Base-by-base conservation (phyloP, 2,888 invertebrate species). In the Xestia sexstrigata region DNA sequence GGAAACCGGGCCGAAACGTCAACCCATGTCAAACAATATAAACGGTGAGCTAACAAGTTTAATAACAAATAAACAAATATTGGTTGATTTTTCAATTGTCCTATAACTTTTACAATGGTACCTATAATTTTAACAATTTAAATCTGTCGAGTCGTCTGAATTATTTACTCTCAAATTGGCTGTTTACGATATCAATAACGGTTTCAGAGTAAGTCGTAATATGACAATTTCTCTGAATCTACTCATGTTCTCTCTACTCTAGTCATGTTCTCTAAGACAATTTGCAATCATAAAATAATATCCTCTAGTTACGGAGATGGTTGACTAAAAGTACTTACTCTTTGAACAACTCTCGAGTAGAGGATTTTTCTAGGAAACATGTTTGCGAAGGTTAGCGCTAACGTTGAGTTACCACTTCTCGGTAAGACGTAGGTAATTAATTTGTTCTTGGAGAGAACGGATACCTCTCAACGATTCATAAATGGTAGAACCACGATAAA, bases 21-120 rank as follows among this genome's bases (percentile, higher is more conserved):
- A 88, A 91, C 91, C 91, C 90, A 79, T 82, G 87, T 91, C 91
- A 90, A 89, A 86, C 77, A 81, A 85, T 82, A 81, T 88, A 82
- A 80, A 88, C 84, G 79, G 87, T 87, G 78, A 86, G 85, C 85
- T 83, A 88, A 86, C 86, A 88, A 89, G 83, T 90, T 89, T 84
- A 80, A 85, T 81, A 85, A 83, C 81, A 85, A 58, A 77, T 49
- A 35, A 49, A 77, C 20, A 77, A 82, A 77, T 68, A 77, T 77
- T 67, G 30, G 26, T 23, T 0, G 3, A 35, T 80, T 62, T 65
- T 76, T 67, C n/a, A 17, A 55, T 23, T 55, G 35, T 42, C 30
- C 45, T 17, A 20, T 42, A 20, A 9, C 3, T 70, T 78, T 60
- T n/a, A 45, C 30, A 47, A 30, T 47, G 1, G 9, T 45, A 42